Evolutionary conservation across 92 coral and sea anemone species (phyloP).

Genomic region (Plumapathes pennacea): DNA sequence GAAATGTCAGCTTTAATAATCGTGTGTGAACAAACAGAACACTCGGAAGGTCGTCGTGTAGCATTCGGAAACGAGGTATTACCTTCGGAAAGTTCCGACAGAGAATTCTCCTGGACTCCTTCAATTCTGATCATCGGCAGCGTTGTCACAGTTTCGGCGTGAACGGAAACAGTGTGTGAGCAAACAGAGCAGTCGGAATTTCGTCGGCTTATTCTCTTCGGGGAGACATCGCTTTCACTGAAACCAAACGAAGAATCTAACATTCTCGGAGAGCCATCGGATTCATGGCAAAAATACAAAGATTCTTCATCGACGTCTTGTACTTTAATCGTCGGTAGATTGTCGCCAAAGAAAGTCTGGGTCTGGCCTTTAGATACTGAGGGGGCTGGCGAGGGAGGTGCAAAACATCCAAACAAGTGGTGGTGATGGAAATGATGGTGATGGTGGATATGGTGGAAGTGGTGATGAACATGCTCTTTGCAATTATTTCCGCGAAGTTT

Average conservation of each 20-base stretch:
- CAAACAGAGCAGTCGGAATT: conserved; percentile 47
- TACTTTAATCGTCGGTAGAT: conserved; percentile 34
- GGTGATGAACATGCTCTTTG: conserved; percentile 74
- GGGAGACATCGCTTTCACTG: no score
- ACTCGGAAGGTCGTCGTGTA: no score
- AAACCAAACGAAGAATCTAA: no score
- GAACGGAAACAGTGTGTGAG: conserved; percentile 63
- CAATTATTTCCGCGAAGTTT: conserved; percentile 31
- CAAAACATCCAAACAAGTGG: conserved; percentile 78
- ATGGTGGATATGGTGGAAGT: conserved; percentile 80
- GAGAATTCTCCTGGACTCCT: no score
- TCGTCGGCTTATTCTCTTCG: conserved; percentile 33
- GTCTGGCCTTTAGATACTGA: conserved; percentile 9
- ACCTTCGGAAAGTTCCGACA: no score
- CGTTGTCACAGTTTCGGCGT: conserved; percentile 67
- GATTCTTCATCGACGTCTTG: conserved; percentile 11
- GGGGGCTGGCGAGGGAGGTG: conserved; percentile 63
- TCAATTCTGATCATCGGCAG: no score
- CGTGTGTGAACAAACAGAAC: no score
- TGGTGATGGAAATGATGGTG: conserved; percentile 97
- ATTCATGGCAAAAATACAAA: no score
- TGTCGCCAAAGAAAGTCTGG: conserved; percentile 1
- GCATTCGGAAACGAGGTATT: no score
- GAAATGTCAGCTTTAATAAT: no score
- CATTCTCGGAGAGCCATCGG: conserved; percentile 10